Conservation (phyloP, 1,140 invertebrate genomes). For the Carcinoscorpius rotundicauda region DNA sequence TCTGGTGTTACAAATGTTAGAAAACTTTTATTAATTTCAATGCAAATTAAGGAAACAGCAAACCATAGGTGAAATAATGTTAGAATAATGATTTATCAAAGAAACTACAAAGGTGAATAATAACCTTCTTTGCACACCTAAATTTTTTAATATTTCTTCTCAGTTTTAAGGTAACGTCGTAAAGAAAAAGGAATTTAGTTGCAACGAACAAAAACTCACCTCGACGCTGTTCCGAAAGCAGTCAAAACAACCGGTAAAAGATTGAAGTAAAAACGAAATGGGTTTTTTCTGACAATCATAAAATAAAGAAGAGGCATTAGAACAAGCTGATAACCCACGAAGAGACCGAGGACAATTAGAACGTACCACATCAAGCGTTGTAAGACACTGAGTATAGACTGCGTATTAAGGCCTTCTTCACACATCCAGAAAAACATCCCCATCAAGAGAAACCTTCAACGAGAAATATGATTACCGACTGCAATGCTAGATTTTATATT, state of each 20-base stretch:
- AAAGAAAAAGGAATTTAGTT: too few species aligned
- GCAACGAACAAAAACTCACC: conserved; percentile 44
- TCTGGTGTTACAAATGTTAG: too few species aligned
- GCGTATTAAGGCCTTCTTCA: conserved; percentile 71
- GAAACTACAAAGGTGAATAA: too few species aligned
- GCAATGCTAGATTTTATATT: too few species aligned
- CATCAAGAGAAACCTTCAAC: conserved; percentile 59
- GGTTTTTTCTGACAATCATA: conserved; percentile 68
- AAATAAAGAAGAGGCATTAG: conserved; percentile 75
- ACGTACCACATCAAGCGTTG: conserved; percentile 74
- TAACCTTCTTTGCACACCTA: too few species aligned
- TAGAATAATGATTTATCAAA: too few species aligned
- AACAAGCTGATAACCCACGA: conserved; percentile 74
- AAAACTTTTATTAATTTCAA: too few species aligned
- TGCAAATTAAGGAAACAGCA: too few species aligned
- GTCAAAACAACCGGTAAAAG: conserved; percentile 74
- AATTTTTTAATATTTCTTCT: too few species aligned
- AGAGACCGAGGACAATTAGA: conserved; percentile 66
- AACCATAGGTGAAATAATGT: too few species aligned
- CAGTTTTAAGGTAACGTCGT: too few species aligned
- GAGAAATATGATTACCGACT: too few species aligned
- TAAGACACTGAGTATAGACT: conserved; percentile 62
- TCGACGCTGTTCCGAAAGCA: conserved; percentile 83
- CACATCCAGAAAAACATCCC: conserved; percentile 84
- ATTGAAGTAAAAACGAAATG: conserved; percentile 70